A percentile compares a stretch with the other conserved stretches of the same genome.
phyloP scores from a whole-genome alignment of 2,797 vertebrate species.

The Sphenopsis melanotis region DNA sequence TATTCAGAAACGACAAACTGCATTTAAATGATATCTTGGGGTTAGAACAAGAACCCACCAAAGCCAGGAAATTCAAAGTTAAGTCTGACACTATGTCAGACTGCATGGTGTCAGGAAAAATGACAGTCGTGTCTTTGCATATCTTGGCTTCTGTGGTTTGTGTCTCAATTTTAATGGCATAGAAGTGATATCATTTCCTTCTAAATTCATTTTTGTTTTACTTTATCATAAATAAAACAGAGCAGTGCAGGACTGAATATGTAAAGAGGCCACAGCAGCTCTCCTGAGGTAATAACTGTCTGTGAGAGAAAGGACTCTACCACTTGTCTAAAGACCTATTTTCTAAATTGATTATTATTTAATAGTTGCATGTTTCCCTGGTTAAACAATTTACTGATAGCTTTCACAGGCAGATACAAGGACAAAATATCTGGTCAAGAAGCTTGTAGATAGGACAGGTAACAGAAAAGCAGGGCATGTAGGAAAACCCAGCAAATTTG shows the following conservation, averaged over 20 bases:
- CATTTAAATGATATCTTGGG: conserved; percentile 64
- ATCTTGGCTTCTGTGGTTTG: conserved; percentile 46
- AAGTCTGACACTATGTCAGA: conserved; percentile 57
- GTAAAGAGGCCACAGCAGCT: background rate
- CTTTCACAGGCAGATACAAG: background rate
- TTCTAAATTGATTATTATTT: background rate
- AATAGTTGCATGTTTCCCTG: background rate
- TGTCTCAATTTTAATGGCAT: conserved; percentile 57
- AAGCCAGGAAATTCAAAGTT: conserved; percentile 64
- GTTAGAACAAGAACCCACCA: conserved; percentile 57
- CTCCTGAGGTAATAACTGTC: background rate
- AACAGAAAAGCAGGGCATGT: background rate
- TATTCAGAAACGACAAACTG: conserved; percentile 63
- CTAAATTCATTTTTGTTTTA: conserved; percentile 26
- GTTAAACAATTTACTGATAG: background rate
- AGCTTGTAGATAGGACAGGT: background rate
- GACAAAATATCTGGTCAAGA: background rate
- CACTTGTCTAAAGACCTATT: background rate
- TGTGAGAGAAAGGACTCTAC: background rate
- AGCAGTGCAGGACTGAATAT: background rate
- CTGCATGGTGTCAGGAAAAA: conserved; percentile 58
- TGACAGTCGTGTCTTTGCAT: conserved; percentile 50
- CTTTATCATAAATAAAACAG: conserved; percentile 18
- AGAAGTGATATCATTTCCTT: background rate
- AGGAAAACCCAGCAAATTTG: background rate